Evolutionary conservation across 2,113 vertebrate species (phyloP).

Genomic region (Aptenodytes forsteri): DNA sequence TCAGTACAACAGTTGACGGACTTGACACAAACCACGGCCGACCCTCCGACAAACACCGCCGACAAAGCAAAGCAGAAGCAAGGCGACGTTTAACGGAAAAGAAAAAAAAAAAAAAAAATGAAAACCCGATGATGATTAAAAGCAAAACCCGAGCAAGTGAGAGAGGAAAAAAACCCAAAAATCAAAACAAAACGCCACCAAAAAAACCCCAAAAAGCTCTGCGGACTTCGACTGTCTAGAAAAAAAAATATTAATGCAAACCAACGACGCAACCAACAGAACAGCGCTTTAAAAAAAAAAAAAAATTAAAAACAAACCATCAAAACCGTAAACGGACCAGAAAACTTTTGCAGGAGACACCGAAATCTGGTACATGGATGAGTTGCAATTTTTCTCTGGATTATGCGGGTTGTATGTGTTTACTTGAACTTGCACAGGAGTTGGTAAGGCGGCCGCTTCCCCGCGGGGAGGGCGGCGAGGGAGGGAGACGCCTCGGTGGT

Average conservation of each 20-base stretch:
- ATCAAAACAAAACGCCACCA: background rate
- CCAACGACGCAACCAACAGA: background rate
- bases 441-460: constrained; percentile 71
- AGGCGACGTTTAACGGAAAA: constrained; percentile 53
- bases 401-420: constrained; percentile 89
- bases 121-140: background rate
- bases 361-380: constrained; percentile 82
- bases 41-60: constrained; percentile 41
- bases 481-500: constrained; percentile 9
- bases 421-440: constrained; percentile 86
- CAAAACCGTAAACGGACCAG: constrained; percentile 57
- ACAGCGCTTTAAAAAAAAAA: background rate
- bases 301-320: background rate
- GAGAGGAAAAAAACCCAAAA: background rate
- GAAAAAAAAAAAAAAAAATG: background rate
- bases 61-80: constrained; percentile 43
- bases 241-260: background rate
- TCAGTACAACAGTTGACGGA: constrained; percentile 98
- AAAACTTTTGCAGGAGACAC: constrained; percentile 70
- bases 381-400: constrained; percentile 88
- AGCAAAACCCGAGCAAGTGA: constrained; percentile 24
- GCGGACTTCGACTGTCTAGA: background rate
- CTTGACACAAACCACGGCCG: constrained; percentile 43
- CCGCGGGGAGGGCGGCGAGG: background rate
- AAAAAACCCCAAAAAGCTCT: background rate